Percentiles rank a stretch among this genome's conserved stretches.
phyloP scores from a whole-genome alignment of 2,888 invertebrate species.

The Rhamnusium bicolor region DNA sequence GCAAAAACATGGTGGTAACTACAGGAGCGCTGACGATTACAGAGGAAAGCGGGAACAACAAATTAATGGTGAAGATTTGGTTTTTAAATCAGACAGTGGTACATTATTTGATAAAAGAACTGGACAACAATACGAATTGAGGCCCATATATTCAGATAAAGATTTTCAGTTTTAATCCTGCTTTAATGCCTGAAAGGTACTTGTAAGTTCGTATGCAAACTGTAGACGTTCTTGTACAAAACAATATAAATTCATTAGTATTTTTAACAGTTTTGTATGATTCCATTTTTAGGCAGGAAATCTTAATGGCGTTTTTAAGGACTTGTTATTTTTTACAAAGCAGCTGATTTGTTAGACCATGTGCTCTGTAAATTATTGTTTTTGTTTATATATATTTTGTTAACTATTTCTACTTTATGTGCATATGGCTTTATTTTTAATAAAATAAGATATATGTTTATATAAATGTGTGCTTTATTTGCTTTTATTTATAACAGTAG shows the following conservation, averaged over 20 bases:
- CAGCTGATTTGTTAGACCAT: background rate
- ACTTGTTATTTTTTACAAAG: slow-evolving; percentile 16
- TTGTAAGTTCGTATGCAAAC: background rate
- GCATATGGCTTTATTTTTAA: slow-evolving; percentile 3
- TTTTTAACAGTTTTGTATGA: background rate
- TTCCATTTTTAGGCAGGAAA: background rate
- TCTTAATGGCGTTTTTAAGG: slow-evolving; percentile 1
- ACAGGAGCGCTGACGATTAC: slow-evolving; percentile 58
- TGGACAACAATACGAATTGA: slow-evolving; percentile 52
- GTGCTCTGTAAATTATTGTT: slow-evolving; percentile 13
- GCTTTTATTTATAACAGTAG: no score
- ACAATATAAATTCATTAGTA: background rate
- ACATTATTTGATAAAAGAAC: slow-evolving; percentile 54
- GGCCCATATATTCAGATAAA: slow-evolving; percentile 34
- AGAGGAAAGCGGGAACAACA: slow-evolving; percentile 61
- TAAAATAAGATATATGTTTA: background rate
- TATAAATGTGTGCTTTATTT: no score
- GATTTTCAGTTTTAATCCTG: background rate
- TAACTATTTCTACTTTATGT: slow-evolving; percentile 26
- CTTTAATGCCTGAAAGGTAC: background rate
- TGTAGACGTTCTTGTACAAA: background rate
- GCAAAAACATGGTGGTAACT: slow-evolving; percentile 67
- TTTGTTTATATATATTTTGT: slow-evolving; percentile 26
- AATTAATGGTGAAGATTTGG: slow-evolving; percentile 46
- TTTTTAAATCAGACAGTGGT: slow-evolving; percentile 51